These are phyloP conservation scores for Torymus tubicola DNA, from an alignment of 2,888 invertebrate genomes.

Conservation along the genomic window DNA sequence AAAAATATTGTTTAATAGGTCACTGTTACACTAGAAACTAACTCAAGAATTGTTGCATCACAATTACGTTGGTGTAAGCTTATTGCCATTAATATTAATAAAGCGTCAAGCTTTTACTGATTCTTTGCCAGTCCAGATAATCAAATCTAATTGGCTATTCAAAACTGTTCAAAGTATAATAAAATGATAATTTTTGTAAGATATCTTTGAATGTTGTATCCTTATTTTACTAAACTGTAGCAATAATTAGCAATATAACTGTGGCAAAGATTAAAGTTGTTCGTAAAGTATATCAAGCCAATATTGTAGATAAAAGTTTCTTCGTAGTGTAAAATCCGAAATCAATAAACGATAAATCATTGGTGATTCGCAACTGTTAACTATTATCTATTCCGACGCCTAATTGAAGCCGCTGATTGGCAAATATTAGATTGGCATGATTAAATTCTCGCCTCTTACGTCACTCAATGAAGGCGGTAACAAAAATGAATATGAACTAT, in stretches of 20 bases:
- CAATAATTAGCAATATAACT: slow-evolving; percentile 13
- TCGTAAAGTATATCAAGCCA: not conserved
- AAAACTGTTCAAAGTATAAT: not conserved
- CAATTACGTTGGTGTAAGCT: slow-evolving; percentile 39
- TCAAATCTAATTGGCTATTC: slow-evolving; percentile 7
- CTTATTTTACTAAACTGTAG: not conserved
- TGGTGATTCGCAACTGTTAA: slow-evolving; percentile 23
- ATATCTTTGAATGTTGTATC: not conserved
- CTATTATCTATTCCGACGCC: slow-evolving; percentile 37
- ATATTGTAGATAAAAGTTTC: not conserved
- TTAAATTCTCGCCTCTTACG: slow-evolving; percentile 53
- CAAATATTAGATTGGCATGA: slow-evolving; percentile 48
- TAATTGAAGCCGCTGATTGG: slow-evolving; percentile 42
- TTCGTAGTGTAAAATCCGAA: slow-evolving; percentile 13
- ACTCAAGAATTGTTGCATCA: slow-evolving; percentile 59
- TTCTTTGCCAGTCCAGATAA: slow-evolving; percentile 21
- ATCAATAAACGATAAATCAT: slow-evolving; percentile 44
- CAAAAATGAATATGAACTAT: slow-evolving; percentile 43
- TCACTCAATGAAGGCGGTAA: slow-evolving; percentile 40
- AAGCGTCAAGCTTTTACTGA: slow-evolving; percentile 9
- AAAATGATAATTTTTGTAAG: too few relatives aligned
- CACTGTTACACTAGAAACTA: slow-evolving; percentile 61
- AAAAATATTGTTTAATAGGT: slow-evolving; percentile 59
- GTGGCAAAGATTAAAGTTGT: not conserved
- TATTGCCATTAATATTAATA: slow-evolving; percentile 42